A percentile compares a stretch with the other conserved stretches of the same genome.
Evolutionary conservation across 2,888 invertebrate species (phyloP).

Genomic region (Mamestra brassicae): DNA sequence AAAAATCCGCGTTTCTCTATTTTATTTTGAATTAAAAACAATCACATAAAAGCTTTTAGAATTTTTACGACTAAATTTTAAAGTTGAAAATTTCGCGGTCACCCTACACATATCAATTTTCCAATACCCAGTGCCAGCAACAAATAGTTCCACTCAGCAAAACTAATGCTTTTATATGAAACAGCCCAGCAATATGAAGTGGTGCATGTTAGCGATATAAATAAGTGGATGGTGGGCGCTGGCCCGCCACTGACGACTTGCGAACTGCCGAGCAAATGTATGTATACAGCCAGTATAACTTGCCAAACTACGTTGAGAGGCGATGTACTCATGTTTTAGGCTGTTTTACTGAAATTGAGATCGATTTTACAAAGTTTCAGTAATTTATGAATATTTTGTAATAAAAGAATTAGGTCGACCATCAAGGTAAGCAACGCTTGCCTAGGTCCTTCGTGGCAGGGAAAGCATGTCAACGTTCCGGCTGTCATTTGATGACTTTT

Average conservation of each 20-base stretch:
- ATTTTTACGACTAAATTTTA: no score
- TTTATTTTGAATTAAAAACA: neutral
- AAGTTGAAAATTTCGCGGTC: no score
- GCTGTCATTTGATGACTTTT: no score
- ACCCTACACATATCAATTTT: neutral
- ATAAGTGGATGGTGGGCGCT: conserved; percentile 10
- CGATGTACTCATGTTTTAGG: conserved; percentile 5
- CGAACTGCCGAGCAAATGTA: conserved; percentile 6
- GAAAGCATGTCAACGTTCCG: no score
- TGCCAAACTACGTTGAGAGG: conserved; percentile 5
- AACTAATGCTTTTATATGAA: conserved; percentile 21
- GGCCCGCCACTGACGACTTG: conserved; percentile 18
- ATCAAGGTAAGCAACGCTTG: neutral
- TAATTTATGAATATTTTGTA: neutral
- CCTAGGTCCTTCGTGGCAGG: no score
- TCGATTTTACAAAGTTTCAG: neutral
- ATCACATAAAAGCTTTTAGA: no score
- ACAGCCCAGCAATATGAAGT: conserved; percentile 13
- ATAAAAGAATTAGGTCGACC: neutral
- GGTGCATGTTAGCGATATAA: conserved; percentile 33
- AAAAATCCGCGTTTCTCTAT: no score
- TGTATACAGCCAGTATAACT: conserved; percentile 11
- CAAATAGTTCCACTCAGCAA: conserved; percentile 4
- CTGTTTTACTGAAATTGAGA: no score
- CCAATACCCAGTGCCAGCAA: neutral